Evolutionary conservation across 2,113 vertebrate species (phyloP).

Genomic region (Ageneiosus marmoratus): DNA sequence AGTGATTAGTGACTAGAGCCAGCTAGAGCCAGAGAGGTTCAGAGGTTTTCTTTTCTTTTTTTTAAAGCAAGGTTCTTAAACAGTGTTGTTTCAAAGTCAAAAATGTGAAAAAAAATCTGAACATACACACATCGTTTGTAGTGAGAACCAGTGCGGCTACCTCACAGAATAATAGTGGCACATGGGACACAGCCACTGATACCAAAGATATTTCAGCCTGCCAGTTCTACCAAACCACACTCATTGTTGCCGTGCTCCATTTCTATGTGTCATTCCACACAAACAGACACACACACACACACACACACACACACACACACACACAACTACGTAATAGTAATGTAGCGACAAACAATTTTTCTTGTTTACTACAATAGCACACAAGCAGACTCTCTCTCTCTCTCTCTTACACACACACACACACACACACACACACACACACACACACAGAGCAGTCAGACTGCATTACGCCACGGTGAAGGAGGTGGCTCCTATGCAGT

Average conservation of each 20-base stretch:
- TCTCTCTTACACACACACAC: too few species aligned
- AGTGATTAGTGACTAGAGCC: slow-evolving; percentile 21
- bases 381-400: background rate
- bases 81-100: slow-evolving; percentile 54
- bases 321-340: slow-evolving; percentile 5
- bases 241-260: slow-evolving; percentile 25
- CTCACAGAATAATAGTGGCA: slow-evolving; percentile 87
- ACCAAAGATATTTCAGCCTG: slow-evolving; percentile 95
- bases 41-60: slow-evolving; percentile 45
- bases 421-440: slow-evolving; percentile 42
- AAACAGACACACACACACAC: slow-evolving; percentile 46
- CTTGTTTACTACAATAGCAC: slow-evolving; percentile 6
- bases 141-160: slow-evolving; percentile 84
- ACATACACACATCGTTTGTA: slow-evolving; percentile 75
- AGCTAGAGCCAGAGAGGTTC: slow-evolving; percentile 38
- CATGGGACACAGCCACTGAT: slow-evolving; percentile 84
- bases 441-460: slow-evolving; percentile 64
- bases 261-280: slow-evolving; percentile 22
- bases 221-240: slow-evolving; percentile 60
- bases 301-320: slow-evolving; percentile 43
- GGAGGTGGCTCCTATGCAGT: slow-evolving; percentile 68
- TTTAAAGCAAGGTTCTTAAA: slow-evolving; percentile 54
- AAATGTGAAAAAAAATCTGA: slow-evolving; percentile 52
- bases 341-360: slow-evolving; percentile 35
- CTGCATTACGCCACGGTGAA: slow-evolving; percentile 65